phyloP scores from a whole-genome alignment of 2,888 invertebrate species.

The Exephanes ischioxanthus region DNA sequence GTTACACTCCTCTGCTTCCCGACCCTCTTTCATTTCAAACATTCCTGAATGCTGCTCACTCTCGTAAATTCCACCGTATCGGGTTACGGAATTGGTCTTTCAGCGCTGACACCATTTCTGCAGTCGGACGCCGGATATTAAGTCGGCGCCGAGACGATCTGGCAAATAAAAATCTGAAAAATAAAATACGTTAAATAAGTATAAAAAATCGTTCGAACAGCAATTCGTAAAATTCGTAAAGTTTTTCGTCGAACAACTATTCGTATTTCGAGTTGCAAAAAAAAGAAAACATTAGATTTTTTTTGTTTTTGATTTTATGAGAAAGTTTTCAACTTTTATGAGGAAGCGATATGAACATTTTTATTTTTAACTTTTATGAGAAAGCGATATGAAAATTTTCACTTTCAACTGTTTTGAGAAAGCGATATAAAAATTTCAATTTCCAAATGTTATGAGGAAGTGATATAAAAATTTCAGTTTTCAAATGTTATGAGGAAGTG shows the following conservation, averaged over 20 bases:
- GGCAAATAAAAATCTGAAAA: constrained; percentile 9
- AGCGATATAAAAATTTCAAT: too few relatives aligned
- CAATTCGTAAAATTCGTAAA: too few relatives aligned
- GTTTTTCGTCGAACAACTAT: too few relatives aligned
- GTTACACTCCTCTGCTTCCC: constrained; percentile 16
- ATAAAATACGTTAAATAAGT: not conserved
- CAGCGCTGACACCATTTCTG: constrained; percentile 40
- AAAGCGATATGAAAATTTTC: too few relatives aligned
- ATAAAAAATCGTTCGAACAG: not conserved
- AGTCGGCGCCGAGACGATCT: not conserved
- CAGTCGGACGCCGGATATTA: constrained; percentile 32
- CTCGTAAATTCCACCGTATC: constrained; percentile 60
- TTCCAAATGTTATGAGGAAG: too few relatives aligned
- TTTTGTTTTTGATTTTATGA: too few relatives aligned
- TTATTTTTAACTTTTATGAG: too few relatives aligned
- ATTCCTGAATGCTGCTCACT: constrained; percentile 48
- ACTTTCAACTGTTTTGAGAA: too few relatives aligned
- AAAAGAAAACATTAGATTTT: not conserved
- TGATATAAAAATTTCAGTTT: too few relatives aligned
- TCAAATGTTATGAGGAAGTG: too few relatives aligned
- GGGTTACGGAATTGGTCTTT: constrained; percentile 59
- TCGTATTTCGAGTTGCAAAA: not conserved
- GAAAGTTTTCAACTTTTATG: too few relatives aligned
- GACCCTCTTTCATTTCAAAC: constrained; percentile 29
- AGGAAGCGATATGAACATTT: too few relatives aligned